These are phyloP conservation scores for Pipistrellus pygmaeus DNA, from an alignment of 2,797 vertebrate species.

Conservation along the genomic window DNA sequence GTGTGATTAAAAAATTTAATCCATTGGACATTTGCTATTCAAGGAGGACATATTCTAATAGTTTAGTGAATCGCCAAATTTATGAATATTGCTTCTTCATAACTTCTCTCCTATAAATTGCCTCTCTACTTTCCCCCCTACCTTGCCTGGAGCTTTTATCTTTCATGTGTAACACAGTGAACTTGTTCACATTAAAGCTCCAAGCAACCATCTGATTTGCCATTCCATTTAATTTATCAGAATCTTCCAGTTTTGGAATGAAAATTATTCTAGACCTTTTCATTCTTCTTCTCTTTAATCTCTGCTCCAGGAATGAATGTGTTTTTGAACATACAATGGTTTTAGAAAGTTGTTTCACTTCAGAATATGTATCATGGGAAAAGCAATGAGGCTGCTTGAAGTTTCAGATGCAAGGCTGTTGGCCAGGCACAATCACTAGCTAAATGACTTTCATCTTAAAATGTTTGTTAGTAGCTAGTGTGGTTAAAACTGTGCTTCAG, in stretches of 20 bases:
- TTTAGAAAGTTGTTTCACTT: conserved; percentile 49
- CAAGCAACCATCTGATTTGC: conserved; percentile 8
- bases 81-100: not conserved
- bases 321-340: conserved; percentile 23
- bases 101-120: not conserved
- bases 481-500: conserved; percentile 1
- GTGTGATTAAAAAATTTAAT: not conserved
- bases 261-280: conserved; percentile 7
- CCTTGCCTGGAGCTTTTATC: not conserved
- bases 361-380: not conserved
- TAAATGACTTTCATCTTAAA: not conserved
- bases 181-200: conserved; percentile 1
- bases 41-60: not conserved
- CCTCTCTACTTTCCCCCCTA: not conserved
- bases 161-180: not conserved
- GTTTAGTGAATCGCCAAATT: not conserved
- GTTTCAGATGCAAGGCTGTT: not conserved
- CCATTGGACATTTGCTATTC: not conserved
- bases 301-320: not conserved
- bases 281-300: not conserved
- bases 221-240: not conserved
- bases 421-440: not conserved
- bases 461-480: not conserved
- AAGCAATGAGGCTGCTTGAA: not conserved
- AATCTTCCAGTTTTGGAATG: conserved; percentile 30